These are phyloP conservation scores for Anthopleura xanthogrammica DNA, from an alignment of 92 coral and sea anemone genomes.

Conservation along the genomic window DNA sequence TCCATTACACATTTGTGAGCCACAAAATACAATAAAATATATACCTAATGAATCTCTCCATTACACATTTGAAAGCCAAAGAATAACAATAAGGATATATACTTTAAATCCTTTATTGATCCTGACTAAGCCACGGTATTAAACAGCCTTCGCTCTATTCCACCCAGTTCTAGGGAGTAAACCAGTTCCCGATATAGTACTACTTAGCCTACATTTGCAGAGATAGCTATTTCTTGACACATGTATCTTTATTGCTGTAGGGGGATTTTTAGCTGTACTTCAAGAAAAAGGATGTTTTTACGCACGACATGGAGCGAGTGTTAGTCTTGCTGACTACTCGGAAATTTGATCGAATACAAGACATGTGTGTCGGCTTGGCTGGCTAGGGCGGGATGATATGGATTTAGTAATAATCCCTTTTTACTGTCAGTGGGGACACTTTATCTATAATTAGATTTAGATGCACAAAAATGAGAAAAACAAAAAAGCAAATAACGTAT, in stretches of 20 bases:
- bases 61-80: no score
- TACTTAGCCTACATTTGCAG: background rate
- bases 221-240: background rate
- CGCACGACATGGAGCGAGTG: no score
- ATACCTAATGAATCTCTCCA: no score
- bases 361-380: background rate
- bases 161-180: background rate
- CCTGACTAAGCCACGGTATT: background rate
- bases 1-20: no score
- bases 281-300: background rate
- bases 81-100: no score
- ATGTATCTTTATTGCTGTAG: background rate
- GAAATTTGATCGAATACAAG: background rate
- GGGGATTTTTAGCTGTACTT: background rate
- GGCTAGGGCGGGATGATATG: background rate
- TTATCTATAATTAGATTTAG: no score
- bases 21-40: no score
- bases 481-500: no score
- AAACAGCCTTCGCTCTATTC: background rate
- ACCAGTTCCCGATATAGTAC: background rate
- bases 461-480: no score
- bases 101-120: no score
- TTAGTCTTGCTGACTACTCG: background rate
- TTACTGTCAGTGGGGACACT: no score
- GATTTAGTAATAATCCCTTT: background rate